Conservation (phyloP, 1,140 invertebrate genomes). For the Drosophila jambulina region DNA sequence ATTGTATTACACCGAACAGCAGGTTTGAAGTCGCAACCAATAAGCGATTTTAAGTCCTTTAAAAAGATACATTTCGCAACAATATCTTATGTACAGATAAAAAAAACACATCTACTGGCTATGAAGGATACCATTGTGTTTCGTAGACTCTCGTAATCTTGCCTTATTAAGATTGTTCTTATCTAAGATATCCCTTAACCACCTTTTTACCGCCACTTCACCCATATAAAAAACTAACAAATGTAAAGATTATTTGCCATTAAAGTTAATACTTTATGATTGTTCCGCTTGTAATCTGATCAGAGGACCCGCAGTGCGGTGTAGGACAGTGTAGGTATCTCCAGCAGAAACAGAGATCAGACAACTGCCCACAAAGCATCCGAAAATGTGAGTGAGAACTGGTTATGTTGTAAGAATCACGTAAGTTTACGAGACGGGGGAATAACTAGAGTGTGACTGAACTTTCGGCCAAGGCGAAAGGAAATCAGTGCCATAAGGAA, state of each 20-base stretch:
- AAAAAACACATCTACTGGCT: too few relatives aligned
- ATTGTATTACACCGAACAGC: slow-evolving; percentile 74
- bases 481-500: slow-evolving; percentile 27
- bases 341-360: slow-evolving; percentile 29
- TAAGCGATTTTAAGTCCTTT: not conserved
- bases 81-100: not conserved
- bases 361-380: slow-evolving; percentile 63
- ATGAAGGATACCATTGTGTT: not conserved
- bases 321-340: slow-evolving; percentile 60
- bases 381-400: slow-evolving; percentile 70
- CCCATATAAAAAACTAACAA: slow-evolving; percentile 12
- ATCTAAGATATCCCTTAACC: slow-evolving; percentile 17
- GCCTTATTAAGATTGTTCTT: not conserved
- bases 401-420: slow-evolving; percentile 79
- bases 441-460: slow-evolving; percentile 79
- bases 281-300: slow-evolving; percentile 28
- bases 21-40: not conserved
- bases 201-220: slow-evolving; percentile 12
- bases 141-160: not conserved
- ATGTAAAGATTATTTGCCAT: slow-evolving; percentile 2
- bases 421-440: slow-evolving; percentile 66
- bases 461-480: slow-evolving; percentile 53
- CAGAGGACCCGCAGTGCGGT: slow-evolving; percentile 54
- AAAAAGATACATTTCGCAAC: too few relatives aligned
- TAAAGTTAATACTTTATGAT: slow-evolving; percentile 23